A percentile compares a stretch with the other conserved stretches of the same genome.
phyloP scores from a whole-genome alignment of 2,113 vertebrate genomes.

The Peromyscus leucopus region DNA sequence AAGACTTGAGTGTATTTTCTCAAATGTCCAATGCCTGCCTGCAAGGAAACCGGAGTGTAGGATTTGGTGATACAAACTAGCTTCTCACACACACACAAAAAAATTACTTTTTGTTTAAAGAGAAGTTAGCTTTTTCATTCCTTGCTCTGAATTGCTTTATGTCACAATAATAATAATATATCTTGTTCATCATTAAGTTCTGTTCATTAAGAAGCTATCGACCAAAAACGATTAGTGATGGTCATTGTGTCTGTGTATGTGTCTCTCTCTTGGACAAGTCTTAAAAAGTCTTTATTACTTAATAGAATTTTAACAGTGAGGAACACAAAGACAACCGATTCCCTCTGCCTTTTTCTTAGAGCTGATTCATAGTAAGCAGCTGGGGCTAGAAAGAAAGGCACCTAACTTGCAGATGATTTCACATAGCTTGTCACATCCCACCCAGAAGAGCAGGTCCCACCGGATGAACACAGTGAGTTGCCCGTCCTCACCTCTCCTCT shows the following conservation, averaged over 20 bases:
- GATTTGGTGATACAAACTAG: background rate
- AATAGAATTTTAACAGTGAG: background rate
- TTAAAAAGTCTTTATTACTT: background rate
- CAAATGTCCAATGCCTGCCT: slow-evolving; percentile 13
- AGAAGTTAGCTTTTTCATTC: slow-evolving; percentile 51
- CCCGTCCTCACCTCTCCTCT: background rate
- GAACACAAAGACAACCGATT: slow-evolving; percentile 7
- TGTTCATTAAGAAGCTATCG: background rate
- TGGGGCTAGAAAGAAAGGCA: background rate
- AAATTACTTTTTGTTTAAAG: background rate
- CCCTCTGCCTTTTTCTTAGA: background rate
- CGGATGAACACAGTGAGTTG: too few relatives aligned
- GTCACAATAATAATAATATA: background rate
- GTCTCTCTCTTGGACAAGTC: background rate
- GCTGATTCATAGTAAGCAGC: background rate
- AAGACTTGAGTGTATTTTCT: slow-evolving; percentile 46
- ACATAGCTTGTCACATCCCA: background rate
- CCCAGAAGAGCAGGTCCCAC: background rate
- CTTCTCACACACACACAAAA: background rate
- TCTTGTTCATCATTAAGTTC: slow-evolving; percentile 31
- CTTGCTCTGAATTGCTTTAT: slow-evolving; percentile 19
- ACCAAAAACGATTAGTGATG: background rate
- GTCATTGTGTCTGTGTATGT: background rate
- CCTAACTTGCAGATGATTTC: background rate
- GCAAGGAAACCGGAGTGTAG: background rate